Percentiles rank a stretch among this genome's conserved stretches.
Evolutionary conservation across 2,888 invertebrate species (phyloP).

Genomic region (Drosophila austrosaltans): DNA sequence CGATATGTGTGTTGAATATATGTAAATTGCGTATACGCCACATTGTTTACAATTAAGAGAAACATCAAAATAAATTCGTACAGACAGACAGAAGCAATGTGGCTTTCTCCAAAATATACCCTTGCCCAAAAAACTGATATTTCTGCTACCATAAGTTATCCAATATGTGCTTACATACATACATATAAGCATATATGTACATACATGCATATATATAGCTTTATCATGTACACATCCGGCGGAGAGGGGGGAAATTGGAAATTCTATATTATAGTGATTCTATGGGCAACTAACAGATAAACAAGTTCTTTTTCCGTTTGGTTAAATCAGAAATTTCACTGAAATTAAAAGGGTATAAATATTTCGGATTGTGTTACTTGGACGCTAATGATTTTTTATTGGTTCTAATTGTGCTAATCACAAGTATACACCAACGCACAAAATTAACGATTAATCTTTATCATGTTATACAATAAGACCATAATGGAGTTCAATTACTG

Average conservation of each 20-base stretch:
- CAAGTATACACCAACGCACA: constrained; percentile 52
- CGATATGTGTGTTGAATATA: too few relatives aligned
- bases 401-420: constrained; percentile 43
- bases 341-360: neutral
- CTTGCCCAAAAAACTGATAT: neutral
- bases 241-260: too few relatives aligned
- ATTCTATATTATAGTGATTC: too few relatives aligned
- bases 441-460: constrained; percentile 4
- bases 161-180: too few relatives aligned
- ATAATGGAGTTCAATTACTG: too few relatives aligned
- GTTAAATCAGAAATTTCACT: neutral
- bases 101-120: constrained; percentile 27
- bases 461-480: too few relatives aligned
- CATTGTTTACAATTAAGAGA: constrained; percentile 38
- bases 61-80: constrained; percentile 34
- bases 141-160: neutral
- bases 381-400: constrained; percentile 50
- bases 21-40: constrained; percentile 18
- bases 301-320: neutral
- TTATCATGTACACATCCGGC: too few relatives aligned
- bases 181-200: too few relatives aligned
- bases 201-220: too few relatives aligned
- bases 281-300: too few relatives aligned
- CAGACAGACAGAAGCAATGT: constrained; percentile 39
- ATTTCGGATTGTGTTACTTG: neutral